Base-by-base conservation (phyloP, 2,113 vertebrate species). In the Engraulis encrasicolus region DNA sequence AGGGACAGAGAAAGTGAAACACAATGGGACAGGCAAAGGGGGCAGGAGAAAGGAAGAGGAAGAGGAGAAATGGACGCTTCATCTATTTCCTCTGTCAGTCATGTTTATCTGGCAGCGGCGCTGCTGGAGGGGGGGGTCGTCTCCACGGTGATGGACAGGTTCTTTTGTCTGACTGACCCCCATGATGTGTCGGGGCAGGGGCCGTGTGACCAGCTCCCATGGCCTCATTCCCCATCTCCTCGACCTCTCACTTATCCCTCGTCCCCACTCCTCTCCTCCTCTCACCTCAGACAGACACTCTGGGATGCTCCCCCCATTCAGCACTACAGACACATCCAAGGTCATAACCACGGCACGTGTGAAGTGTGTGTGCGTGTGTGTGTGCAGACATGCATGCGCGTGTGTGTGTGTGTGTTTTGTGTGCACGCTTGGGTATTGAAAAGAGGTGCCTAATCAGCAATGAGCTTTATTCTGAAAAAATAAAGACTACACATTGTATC, bases 101-200 rank as follows among this genome's bases (percentile, higher is more conserved):
- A 87, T 78, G 80, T 87, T 88, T 88, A 91, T 87, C 81, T 86
- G 81, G 79, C 85, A 77, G 48, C 78, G 17, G 45, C 37, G 71
- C 79, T 0, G 58, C 20, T 48, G 45, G 77, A 50, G 82, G 58
- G 74, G 23, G 36, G 15, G 50, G n/a, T n/a, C 37, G n/a, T 31
- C 77, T 84, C 54, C 50, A n/a, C n/a, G 34, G 11, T 40, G 49
- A 79, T 38, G 36, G 85, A 84, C 88, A 86, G 85, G 58, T 84
- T 86, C 84, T 85, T 88, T 90, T 90, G 87, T 90, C 86, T 87
- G 84, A 77, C 17, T 81, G 84, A 87, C 86, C 86, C 87, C 71
- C 80, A 78, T 84, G 78, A 82, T 82, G 86, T 83, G 82, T 54
- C 50, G 48, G 80, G 81, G 54, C 61, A 50, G 66, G 34, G 87